Evolutionary conservation across 2,797 vertebrate genomes (phyloP), one percentile per base, ranked within the genome.

Genomic region (Peromyscus attwateri): DNA sequence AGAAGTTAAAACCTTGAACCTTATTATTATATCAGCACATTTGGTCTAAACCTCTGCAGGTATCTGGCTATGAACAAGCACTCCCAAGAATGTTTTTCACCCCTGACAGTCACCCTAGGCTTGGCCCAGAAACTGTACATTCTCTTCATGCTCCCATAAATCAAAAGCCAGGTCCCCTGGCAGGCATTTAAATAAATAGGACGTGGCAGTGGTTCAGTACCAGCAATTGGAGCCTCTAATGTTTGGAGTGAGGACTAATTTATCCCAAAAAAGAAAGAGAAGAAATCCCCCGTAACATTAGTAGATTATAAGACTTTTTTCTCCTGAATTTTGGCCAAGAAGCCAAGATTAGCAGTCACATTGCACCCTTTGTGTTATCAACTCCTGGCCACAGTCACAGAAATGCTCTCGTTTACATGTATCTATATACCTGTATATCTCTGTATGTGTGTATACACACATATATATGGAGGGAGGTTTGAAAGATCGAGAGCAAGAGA

Each of bases 241-340:
- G 93, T 88, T 96, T 87, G 21, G 70, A 79, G 89, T 93, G 77
- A 96, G 88, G 81, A 90, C 96, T 83, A 84, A 73, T 57, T 71
- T 94, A 75, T 90, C 91, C 71, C 81, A 87, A 94, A 94, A 93
- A 93, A 96, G 92, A 87, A 95, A 87, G 75, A 43, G 76, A 96
- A 95, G 75, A 97, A 97, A 97, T 92, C 66, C 55, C 80, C 84
- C 46, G 81, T 91, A 95, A 97, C 62, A 49, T 90, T 92, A 93
- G 89, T 34, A 93, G 87, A 95, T 12, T 80, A 9, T 76, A 94
- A 94, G 83, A 87, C 87, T 68, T 55, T 40, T 40, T 3, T 4
- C 46, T 87, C 91, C 80, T 95, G 96, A 95, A 92, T 92, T 89
- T 93, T 66, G 49, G 90, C 85, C 93, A 92, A 85, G 73, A 91